Conservation (phyloP, 2,888 invertebrate species). For the Hypolimnas misippus region DNA sequence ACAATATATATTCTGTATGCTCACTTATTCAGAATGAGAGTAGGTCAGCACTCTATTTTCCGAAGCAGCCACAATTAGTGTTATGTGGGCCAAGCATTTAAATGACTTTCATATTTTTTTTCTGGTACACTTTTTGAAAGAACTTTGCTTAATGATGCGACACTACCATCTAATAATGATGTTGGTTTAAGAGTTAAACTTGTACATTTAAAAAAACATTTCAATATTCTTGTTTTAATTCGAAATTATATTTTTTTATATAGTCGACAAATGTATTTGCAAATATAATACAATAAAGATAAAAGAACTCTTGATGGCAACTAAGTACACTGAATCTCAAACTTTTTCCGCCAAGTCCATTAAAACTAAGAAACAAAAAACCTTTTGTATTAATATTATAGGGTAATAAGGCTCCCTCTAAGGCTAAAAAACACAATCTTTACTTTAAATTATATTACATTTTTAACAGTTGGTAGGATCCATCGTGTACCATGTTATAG, state of each 20-base stretch:
- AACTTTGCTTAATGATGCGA: constrained; percentile 38
- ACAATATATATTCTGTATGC: constrained; percentile 42
- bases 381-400: no score
- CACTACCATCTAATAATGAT: constrained; percentile 28
- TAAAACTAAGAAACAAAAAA: not conserved
- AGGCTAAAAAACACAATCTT: no score
- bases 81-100: constrained; percentile 39
- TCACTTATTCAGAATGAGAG: constrained; percentile 42
- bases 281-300: no score
- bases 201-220: constrained; percentile 13
- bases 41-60: constrained; percentile 43
- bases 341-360: not conserved
- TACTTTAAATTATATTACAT: no score
- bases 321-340: not conserved
- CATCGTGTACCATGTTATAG: no score
- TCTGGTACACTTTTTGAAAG: constrained; percentile 34
- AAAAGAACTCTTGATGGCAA: not conserved
- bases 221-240: constrained; percentile 3
- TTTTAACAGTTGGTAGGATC: no score
- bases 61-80: constrained; percentile 39
- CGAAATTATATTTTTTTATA: not conserved
- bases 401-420: no score
- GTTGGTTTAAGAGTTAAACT: constrained; percentile 24
- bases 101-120: constrained; percentile 38
- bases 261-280: no score